These are phyloP conservation scores for Pinctada fucata DNA, from an alignment of 2,888 invertebrate species.

Conservation along the genomic window DNA sequence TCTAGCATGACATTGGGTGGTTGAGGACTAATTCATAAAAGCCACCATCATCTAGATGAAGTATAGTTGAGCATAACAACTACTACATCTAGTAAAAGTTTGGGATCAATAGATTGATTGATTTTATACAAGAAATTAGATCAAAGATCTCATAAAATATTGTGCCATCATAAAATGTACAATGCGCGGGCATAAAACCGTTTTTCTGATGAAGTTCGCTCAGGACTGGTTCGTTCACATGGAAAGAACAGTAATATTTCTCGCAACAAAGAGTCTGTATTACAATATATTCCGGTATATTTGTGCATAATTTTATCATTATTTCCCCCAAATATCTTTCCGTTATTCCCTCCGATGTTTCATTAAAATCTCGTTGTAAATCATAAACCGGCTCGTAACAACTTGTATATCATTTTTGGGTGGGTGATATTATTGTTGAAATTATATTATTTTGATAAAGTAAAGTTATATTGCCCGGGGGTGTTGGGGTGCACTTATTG, in stretches of 20 bases:
- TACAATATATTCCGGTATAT: slow-evolving; percentile 5
- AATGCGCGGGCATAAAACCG: not conserved
- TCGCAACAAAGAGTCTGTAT: not conserved
- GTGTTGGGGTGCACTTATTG: slow-evolving; percentile 1
- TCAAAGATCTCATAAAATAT: not conserved
- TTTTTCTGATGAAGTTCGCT: not conserved
- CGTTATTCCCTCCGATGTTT: not conserved
- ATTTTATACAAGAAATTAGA: no score
- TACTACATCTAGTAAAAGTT: no score
- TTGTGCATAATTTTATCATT: slow-evolving; percentile 15
- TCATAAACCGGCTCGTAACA: slow-evolving; percentile 13
- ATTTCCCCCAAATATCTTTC: not conserved
- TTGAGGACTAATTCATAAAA: no score
- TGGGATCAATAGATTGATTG: no score
- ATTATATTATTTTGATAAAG: not conserved
- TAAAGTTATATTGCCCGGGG: not conserved
- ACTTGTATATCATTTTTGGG: slow-evolving; percentile 5
- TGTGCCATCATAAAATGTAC: not conserved
- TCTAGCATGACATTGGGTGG: no score
- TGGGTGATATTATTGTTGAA: not conserved
- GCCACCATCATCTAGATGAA: no score
- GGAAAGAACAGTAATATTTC: not conserved
- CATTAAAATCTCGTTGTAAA: slow-evolving; percentile 8
- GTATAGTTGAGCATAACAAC: no score
- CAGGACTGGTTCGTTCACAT: not conserved